Conservation (phyloP, 2,888 invertebrate genomes). For the Aspidapion aeneum region DNA sequence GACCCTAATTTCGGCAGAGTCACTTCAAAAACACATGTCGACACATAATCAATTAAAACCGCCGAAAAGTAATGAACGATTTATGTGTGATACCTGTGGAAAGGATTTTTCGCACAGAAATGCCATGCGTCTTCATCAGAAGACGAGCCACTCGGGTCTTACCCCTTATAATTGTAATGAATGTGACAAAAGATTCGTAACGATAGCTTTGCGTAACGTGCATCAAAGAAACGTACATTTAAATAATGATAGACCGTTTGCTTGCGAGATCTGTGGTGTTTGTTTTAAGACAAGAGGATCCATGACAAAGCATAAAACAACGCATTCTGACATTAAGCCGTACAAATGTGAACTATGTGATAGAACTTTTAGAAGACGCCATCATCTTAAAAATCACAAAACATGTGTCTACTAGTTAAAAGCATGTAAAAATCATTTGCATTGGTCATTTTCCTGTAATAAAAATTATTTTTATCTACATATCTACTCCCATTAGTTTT, state of each 20-base stretch:
- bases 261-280: conserved; percentile 38
- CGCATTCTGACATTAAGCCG: conserved; percentile 36
- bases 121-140: conserved; percentile 31
- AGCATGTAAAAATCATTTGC: too few relatives aligned
- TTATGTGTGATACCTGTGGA: conserved; percentile 38
- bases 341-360: conserved; percentile 36
- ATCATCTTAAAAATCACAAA: conserved; percentile 32
- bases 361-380: conserved; percentile 33
- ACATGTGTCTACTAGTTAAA: too few relatives aligned
- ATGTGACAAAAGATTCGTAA: conserved; percentile 33
- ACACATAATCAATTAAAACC: conserved; percentile 13
- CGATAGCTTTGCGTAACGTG: conserved; percentile 32
- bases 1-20: conserved; percentile 16
- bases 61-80: conserved; percentile 24
- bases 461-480: too few relatives aligned
- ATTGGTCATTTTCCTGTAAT: too few relatives aligned
- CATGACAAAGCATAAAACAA: conserved; percentile 35
- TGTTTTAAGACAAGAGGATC: conserved; percentile 27
- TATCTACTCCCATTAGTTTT: too few relatives aligned
- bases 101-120: conserved; percentile 37
- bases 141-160: conserved; percentile 33
- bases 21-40: conserved; percentile 18
- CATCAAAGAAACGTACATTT: conserved; percentile 41
- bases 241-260: conserved; percentile 37
- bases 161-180: conserved; percentile 33